Base-by-base conservation (phyloP, 2,113 vertebrate genomes). In the Seriola dumerili region DNA sequence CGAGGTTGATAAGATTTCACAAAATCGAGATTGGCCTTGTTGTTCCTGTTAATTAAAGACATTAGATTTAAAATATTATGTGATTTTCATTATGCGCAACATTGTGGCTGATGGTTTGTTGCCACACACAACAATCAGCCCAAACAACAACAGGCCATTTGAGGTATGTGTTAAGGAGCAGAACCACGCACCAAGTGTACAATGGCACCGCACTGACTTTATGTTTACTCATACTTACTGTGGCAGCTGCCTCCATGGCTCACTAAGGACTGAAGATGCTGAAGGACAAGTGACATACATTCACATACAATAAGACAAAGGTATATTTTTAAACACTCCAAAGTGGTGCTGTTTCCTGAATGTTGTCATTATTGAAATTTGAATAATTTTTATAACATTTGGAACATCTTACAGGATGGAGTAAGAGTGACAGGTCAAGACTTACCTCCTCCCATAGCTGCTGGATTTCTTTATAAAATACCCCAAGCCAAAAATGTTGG, bases 241-340 rank as follows among this genome's bases (percentile, higher is more conserved):
- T 2, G 44, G 36, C 25, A 78, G 0, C 6, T 5, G 3, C 29
- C 81, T 84, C 76, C 81, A 84, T 54, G 81, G 81, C 36, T 59
- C 0, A 44, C 55, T 19, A 5, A 25, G 38, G 38, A 38, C 38
- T 38, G 38, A 11, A 32, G 25, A n/a, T 5, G 13, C 62, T 81
- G 3, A 29, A 38, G 17, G 12, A 4, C 7, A 42, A n/a, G 62
- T 11, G 1, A 54, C 23, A 50, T 6, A 19, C 11, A n/a, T 59
- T 52, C 6, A 73, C 16, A 23, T 12, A 38, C 21, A 65, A 5
- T 72, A 1, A 42, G 36, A 19, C 1, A 17, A 57, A 17, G 44
- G 34, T 57, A 8, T 34, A 52, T 17, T 44, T 46, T 11, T 46
- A 7, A 7, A 38, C 44, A 46, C 4, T 46, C 3, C 44, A 46